phyloP scores from a whole-genome alignment of 2,797 vertebrate genomes.

The Molossus alvarezi region DNA sequence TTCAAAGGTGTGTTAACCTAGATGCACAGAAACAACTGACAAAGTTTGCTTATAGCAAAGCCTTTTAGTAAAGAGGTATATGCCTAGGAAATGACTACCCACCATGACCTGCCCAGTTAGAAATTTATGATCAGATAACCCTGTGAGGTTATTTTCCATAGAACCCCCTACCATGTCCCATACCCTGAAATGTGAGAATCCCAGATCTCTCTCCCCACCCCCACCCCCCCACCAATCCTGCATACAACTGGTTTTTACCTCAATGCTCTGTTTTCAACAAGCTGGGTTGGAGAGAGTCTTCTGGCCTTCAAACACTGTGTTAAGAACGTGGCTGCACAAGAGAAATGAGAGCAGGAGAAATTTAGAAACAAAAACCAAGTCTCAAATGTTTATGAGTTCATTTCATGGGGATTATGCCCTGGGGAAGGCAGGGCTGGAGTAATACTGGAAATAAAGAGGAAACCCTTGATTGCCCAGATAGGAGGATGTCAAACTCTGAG shows the following conservation, averaged over 20 bases:
- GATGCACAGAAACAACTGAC: neutral
- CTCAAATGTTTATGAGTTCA: neutral
- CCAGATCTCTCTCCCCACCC: neutral
- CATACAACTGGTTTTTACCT: neutral
- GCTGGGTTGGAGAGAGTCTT: slow-evolving; percentile 41
- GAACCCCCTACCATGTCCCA: neutral
- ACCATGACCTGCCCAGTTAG: neutral
- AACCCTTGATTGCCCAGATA: neutral
- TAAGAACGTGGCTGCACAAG: neutral
- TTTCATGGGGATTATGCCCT: neutral
- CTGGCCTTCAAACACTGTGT: neutral
- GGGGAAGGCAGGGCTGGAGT: neutral
- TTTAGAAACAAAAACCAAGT: neutral
- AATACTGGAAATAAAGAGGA: too few relatives aligned
- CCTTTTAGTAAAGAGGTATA: neutral
- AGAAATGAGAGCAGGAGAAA: neutral
- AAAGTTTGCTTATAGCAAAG: neutral
- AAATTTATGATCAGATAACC: neutral
- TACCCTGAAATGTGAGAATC: neutral
- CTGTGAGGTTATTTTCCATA: neutral
- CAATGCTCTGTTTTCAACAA: neutral
- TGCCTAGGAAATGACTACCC: neutral
- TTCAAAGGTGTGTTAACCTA: neutral
- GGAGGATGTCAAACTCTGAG: neutral
- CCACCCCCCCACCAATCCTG: neutral